Conservation (phyloP, 2,888 invertebrate genomes). For the Andrena marginata region DNA sequence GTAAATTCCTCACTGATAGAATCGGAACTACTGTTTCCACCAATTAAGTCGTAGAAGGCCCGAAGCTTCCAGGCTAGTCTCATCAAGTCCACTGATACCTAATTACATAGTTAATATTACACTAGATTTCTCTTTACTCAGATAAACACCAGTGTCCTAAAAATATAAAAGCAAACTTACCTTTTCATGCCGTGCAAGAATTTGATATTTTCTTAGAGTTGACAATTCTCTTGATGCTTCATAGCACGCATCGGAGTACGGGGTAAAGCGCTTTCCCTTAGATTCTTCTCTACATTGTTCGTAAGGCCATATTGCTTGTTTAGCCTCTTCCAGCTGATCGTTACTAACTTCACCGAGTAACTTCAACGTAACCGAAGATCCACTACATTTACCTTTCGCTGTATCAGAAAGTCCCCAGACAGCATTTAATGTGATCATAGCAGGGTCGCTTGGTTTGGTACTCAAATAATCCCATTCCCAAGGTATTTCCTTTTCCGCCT, state of each 20-base stretch:
- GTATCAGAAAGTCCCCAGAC: constrained; percentile 78
- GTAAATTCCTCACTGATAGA: constrained; percentile 69
- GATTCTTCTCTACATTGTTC: constrained; percentile 76
- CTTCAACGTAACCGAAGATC: constrained; percentile 77
- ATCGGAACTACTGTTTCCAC: constrained; percentile 73
- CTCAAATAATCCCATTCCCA: constrained; percentile 82
- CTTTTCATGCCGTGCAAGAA: constrained; percentile 74
- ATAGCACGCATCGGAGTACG: constrained; percentile 82
- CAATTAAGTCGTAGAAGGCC: constrained; percentile 78
- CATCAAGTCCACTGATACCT: constrained; percentile 77
- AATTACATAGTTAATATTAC: constrained; percentile 27
- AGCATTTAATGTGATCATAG: constrained; percentile 74
- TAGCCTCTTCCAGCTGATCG: constrained; percentile 75
- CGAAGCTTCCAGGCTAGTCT: constrained; percentile 74
- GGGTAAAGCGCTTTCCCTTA: constrained; percentile 72
- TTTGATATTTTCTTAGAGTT: constrained; percentile 79
- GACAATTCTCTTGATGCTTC: constrained; percentile 81
- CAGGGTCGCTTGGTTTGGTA: constrained; percentile 76
- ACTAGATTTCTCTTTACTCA: background rate
- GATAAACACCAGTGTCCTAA: background rate
- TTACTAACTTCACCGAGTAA: constrained; percentile 78
- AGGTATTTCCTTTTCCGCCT: constrained; percentile 77
- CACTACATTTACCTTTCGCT: constrained; percentile 79
- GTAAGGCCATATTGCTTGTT: constrained; percentile 78
- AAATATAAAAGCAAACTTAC: constrained; percentile 68